Base-by-base conservation (phyloP, 2,888 invertebrate genomes). In the Margaritifera margaritifera region DNA sequence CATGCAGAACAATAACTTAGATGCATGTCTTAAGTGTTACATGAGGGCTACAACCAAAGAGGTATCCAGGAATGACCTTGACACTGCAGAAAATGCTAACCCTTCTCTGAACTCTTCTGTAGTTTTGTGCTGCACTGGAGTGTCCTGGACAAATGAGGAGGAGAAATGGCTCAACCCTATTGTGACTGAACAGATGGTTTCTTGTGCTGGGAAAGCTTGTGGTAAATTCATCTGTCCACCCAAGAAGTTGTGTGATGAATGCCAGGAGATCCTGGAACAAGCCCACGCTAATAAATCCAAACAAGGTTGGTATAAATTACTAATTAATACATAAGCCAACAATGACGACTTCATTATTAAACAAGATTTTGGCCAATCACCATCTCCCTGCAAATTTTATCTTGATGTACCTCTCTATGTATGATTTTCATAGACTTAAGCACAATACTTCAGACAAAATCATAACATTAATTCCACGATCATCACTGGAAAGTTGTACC, bases 191-290 rank as follows among this genome's bases (percentile, higher is more conserved):
- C 77, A 80, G 27, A 81, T 80, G 51, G 66, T 69, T 1, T 74
- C 75, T 59, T 84, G 84, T 78, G 79, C 72, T 4, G 80, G 78
- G 6, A 75, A 79, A 6, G 50, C 69, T 50, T 84, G 84, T 71
- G 57, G 76, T 1, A 69, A 64, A 15, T 66, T 79, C 64, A 77
- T 82, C 20, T 78, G 78, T 52, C 80, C 80, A 25, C 81, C 81
- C 18, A 71, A 75, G 24, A 74, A 76, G 42, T 77, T 83, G 20
- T 84, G 84, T 73, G 76, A 75, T 8, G 68, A 66, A 6, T 84
- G 84, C 62, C 70, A 58, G 6, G 69, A 64, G 50, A 79, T 76
- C 20, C 71, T 84, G 27, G 66, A 77, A 20, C 64, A 64, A 60
- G 64, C 58, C 24, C 63, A 69, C 66, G 75, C 78, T 19, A 52